These are phyloP conservation scores for Tineola bisselliella DNA, from an alignment of 2,888 invertebrate species.

Conservation along the genomic window DNA sequence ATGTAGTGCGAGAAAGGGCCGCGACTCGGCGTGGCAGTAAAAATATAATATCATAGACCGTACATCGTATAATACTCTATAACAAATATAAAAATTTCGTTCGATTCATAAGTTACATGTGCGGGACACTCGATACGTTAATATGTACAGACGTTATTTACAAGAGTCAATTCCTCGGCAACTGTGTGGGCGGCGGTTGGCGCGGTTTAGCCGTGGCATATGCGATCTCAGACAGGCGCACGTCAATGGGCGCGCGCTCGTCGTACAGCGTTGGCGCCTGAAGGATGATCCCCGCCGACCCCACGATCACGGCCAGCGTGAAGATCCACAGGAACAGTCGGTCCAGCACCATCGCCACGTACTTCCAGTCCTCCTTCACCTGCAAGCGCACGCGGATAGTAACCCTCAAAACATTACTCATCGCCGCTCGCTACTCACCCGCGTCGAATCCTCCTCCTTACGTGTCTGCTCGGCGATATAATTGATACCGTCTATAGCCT, in stretches of 20 bases:
- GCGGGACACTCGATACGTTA: neutral
- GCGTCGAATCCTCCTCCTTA: conserved; percentile 89
- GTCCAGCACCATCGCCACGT: conserved; percentile 97
- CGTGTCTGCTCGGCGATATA: conserved; percentile 94
- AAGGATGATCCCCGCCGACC: conserved; percentile 92
- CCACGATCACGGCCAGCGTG: conserved; percentile 93
- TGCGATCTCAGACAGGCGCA: conserved; percentile 88
- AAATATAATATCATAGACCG: conserved; percentile 24
- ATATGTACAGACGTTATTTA: neutral
- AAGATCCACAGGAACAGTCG: conserved; percentile 97
- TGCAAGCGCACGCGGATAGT: conserved; percentile 59
- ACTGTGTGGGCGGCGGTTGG: conserved; percentile 42
- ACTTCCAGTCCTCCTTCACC: conserved; percentile 99
- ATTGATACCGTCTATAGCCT: conserved; percentile 91
- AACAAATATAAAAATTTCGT: conserved; percentile 23
- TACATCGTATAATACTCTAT: conserved; percentile 18
- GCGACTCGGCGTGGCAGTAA: neutral
- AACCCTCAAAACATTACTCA: neutral
- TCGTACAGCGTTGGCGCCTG: conserved; percentile 96
- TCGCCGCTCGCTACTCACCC: conserved; percentile 68
- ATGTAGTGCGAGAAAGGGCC: conserved; percentile 24
- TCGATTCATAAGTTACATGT: conserved; percentile 16
- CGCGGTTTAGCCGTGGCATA: conserved; percentile 88
- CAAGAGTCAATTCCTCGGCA: conserved; percentile 1
- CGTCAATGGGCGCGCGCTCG: conserved; percentile 87